Evolutionary conservation across 2,888 invertebrate species (phyloP), one percentile per base, ranked within the genome.

Genomic region (Cheilosia variabilis): DNA sequence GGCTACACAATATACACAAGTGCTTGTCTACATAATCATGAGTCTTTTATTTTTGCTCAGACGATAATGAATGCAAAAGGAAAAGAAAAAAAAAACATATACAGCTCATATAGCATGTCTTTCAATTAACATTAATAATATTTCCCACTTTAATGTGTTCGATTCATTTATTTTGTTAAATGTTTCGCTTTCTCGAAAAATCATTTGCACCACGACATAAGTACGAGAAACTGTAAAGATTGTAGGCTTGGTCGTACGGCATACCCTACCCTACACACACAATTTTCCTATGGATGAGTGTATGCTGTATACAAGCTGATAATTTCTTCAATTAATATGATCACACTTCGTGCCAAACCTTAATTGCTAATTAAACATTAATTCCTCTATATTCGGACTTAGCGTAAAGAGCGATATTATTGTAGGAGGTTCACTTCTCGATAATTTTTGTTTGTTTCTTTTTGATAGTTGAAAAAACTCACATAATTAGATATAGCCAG

Each of bases 301-400:
- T 69, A 43, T 60, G 19, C 47, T 17, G 55, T 10, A 41, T 55
- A 65, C 68, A 83, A 75, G 75, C 66, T 81, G 76, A 86, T 81
- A 86, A 77, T 81, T 81, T 77, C 81, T 81, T 77, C 76, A 86
- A 86, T 86, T 81, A 81, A 86, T 86, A 41, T 81, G 81, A 86
- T 86, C 81, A 77, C 81, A 81, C 81, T 81, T 81, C 86, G 81
- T 86, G 86, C 81, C 81, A 86, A 86, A 77, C 72, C 60, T 72
- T 72, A 86, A 81, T 86, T 86, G 72, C 86, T 86, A 86, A 86
- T 86, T 86, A 81, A 86, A 81, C 76, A 86, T 81, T 86, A 86
- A 86, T 86, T 86, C 57, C 57, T 57, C 68, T 68, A 62, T 63
- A 77, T 81, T 77, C 65, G 55, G 81, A 72, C 76, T 81, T 34